Percentiles rank a stretch among this genome's conserved stretches.
Conservation (phyloP, 2,113 vertebrate genomes). For the Zingel zingel region DNA sequence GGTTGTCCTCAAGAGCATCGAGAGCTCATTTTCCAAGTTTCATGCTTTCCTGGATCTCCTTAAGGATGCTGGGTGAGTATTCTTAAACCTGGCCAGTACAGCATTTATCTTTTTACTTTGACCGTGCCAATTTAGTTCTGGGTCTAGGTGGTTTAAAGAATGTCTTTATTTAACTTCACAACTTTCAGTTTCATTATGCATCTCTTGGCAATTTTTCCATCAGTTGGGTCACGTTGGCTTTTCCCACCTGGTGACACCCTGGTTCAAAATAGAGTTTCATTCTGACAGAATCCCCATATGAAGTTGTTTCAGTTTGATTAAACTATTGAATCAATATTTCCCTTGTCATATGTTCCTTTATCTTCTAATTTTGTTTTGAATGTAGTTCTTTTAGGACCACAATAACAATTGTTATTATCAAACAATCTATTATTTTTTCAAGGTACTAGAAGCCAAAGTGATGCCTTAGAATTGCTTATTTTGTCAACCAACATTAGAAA, state of each 20-base stretch:
- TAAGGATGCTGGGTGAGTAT: slow-evolving; percentile 93
- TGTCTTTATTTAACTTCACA: background rate
- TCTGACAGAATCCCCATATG: background rate
- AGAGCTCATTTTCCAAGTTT: slow-evolving; percentile 94
- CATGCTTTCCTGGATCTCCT: slow-evolving; percentile 97
- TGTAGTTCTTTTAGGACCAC: background rate
- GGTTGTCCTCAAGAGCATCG: slow-evolving; percentile 92
- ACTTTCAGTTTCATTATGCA: slow-evolving; percentile 22
- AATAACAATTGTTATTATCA: too few relatives aligned
- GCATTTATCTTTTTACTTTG: background rate
- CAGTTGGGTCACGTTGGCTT: background rate
- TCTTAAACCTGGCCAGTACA: background rate
- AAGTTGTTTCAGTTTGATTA: background rate
- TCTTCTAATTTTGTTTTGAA: background rate
- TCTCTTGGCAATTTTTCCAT: background rate
- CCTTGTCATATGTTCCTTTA: background rate
- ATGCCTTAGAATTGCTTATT: too few relatives aligned
- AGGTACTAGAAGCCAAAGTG: background rate
- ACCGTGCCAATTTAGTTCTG: background rate
- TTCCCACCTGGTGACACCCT: background rate
- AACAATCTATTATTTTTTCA: background rate
- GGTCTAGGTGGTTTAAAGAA: background rate
- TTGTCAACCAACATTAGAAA: background rate
- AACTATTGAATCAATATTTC: background rate
- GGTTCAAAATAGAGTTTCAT: background rate